Evolutionary conservation across 2,113 vertebrate genomes (phyloP), one percentile per base, ranked within the genome.

Genomic region (Tretioscincus oriximinensis): DNA sequence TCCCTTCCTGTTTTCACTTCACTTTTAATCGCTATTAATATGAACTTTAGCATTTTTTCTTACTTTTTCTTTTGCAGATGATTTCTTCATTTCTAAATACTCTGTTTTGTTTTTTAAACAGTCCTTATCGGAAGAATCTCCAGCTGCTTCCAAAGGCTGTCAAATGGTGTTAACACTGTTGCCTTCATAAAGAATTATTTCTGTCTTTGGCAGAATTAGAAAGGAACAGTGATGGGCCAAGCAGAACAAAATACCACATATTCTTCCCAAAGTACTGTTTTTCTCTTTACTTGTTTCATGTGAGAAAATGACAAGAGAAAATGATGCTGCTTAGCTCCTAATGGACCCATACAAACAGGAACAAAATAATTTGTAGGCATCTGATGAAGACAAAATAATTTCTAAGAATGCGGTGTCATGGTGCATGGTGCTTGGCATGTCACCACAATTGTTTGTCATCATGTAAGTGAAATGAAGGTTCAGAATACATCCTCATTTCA

Each of bases 301-400:
- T 64, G 60, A 22, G 31, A 66, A 67, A 73, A 73, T 26, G 28
- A 7, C 20, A 22, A 73, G 45, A 66, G 26, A 73, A 65, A 74
- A 71, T 11, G 65, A 65, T 14, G n/a, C 26, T 63, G 69, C 11
- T 18, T 71, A 28, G n/a, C 20, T 21, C 65, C n/a, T 9, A 66
- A 21, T 16, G n/a, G 54, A 65, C 5, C 21, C 5, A 66, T 14
- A 58, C 1, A 81, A 41, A 29, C 21, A 66, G 5, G 22, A 73
- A 67, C 35, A 5, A 54, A 64, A 73, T 81, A 64, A 81, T 66
- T 66, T 81, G 58, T 41, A 73, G 24, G 45, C 61, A 66, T 21
- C n/a, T 81, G 24, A 81, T 74, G 63, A 80, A 31, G 75, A 49
- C 61, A 66, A 63, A 80, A 80, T 73, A 80, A 67, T 67, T 81